These are phyloP conservation scores for Laticauda laticaudata DNA, from an alignment of 2,113 vertebrate species.

Conservation along the genomic window DNA sequence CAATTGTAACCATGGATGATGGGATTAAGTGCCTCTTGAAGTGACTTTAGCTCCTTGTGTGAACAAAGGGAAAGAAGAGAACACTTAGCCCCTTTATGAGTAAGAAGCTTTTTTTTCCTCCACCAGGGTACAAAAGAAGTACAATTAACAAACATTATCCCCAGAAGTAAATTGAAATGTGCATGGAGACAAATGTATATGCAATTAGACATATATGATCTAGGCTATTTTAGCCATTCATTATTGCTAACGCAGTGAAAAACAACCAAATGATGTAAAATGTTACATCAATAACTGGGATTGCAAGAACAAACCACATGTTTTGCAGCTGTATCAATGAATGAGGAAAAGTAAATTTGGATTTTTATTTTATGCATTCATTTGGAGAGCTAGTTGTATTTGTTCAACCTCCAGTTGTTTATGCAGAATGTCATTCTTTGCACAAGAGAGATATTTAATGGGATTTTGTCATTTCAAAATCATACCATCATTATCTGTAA, in stretches of 20 bases:
- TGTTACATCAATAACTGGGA: conserved; percentile 72
- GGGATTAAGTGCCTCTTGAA: conserved; percentile 97
- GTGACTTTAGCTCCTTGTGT: conserved; percentile 92
- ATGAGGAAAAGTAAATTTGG: conserved; percentile 63
- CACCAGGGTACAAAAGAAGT: conserved; percentile 74
- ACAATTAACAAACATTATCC: conserved; percentile 88
- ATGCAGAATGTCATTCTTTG: conserved; percentile 76
- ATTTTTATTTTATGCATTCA: conserved; percentile 58
- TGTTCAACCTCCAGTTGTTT: conserved; percentile 75
- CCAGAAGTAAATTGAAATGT: conserved; percentile 81
- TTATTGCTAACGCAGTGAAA: conserved; percentile 86
- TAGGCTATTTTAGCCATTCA: conserved; percentile 81
- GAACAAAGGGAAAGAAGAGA: conserved; percentile 86
- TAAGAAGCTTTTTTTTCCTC: conserved; percentile 66
- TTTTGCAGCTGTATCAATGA: conserved; percentile 69
- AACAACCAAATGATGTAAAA: conserved; percentile 83
- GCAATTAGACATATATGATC: conserved; percentile 90
- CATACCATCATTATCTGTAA: conserved; percentile 48
- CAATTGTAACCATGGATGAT: conserved; percentile 93
- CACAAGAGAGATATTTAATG: conserved; percentile 74
- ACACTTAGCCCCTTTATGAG: conserved; percentile 80
- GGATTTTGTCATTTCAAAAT: conserved; percentile 66
- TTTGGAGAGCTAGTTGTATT: conserved; percentile 60
- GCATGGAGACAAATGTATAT: conserved; percentile 74
- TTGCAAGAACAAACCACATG: conserved; percentile 78